phyloP scores from a whole-genome alignment of 2,113 vertebrate genomes.

The Carlito syrichta region DNA sequence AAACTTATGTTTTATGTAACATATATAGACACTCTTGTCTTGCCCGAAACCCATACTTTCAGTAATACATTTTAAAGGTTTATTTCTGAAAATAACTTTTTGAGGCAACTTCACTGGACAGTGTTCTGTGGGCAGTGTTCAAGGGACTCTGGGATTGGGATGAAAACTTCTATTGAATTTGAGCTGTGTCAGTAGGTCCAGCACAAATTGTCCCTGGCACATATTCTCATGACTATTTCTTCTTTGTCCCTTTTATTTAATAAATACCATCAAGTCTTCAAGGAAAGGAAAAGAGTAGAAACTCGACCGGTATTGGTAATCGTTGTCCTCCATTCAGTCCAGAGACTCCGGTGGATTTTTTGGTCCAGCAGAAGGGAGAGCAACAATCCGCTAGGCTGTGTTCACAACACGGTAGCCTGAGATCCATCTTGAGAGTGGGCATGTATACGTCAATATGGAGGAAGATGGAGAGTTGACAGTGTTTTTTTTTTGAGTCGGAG shows the following conservation, averaged over 20 bases:
- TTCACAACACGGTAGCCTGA: background rate
- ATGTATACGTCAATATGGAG: background rate
- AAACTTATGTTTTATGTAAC: background rate
- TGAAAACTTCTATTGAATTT: background rate
- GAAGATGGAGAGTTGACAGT: accelerated
- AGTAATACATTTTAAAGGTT: background rate
- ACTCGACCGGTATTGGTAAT: background rate
- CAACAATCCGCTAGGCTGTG: accelerated
- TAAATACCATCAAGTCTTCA: background rate
- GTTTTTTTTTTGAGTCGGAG: too few species aligned
- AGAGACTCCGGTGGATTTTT: background rate
- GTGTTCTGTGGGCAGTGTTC: background rate
- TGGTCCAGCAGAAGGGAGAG: accelerated
- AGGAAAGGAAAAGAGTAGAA: background rate
- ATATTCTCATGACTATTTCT: background rate
- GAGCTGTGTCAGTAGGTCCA: background rate
- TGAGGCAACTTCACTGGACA: background rate
- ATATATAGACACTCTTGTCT: background rate
- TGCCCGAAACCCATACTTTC: background rate
- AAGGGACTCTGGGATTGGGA: background rate
- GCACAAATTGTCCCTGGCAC: background rate
- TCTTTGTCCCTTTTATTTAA: background rate
- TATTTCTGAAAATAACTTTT: background rate
- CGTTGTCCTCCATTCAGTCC: background rate
- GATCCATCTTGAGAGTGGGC: too few species aligned